Percentiles rank a stretch among this genome's conserved stretches.
Conservation (phyloP, 1,140 invertebrate genomes). For the Galleria mellonella region DNA sequence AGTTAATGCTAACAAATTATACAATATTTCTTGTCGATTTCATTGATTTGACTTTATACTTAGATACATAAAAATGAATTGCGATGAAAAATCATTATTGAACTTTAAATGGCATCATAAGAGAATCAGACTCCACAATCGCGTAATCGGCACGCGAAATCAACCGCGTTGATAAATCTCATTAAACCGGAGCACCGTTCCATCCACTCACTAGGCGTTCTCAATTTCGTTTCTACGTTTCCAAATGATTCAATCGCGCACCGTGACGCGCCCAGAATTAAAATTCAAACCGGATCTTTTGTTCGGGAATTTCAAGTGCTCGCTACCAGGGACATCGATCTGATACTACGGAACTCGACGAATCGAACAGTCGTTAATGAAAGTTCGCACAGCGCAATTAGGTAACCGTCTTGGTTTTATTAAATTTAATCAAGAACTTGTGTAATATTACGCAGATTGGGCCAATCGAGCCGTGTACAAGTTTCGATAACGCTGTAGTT, state of each 20-base stretch:
- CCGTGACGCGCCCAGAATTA: slow-evolving; percentile 39
- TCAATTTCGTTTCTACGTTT: slow-evolving; percentile 38
- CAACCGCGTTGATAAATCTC: slow-evolving; percentile 48
- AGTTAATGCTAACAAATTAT: too few relatives aligned
- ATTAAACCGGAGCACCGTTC: slow-evolving; percentile 36
- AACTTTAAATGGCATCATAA: slow-evolving; percentile 28
- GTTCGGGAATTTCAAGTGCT: slow-evolving; percentile 30
- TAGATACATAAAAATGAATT: too few relatives aligned
- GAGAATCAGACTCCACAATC: slow-evolving; percentile 36
- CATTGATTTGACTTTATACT: too few relatives aligned
- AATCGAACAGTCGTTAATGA: slow-evolving; percentile 71
- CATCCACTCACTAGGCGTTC: slow-evolving; percentile 24
- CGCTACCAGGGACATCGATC: slow-evolving; percentile 40
- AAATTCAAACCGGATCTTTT: slow-evolving; percentile 46
- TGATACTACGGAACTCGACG: slow-evolving; percentile 30
- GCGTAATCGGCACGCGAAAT: slow-evolving; percentile 29
- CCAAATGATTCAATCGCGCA: slow-evolving; percentile 47
- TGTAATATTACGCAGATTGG: slow-evolving; percentile 73
- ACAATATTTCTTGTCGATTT: too few relatives aligned
- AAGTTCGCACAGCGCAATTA: slow-evolving; percentile 66
- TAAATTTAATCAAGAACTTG: slow-evolving; percentile 75
- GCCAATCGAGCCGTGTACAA: slow-evolving; percentile 67
- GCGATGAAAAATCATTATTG: slow-evolving; percentile 1
- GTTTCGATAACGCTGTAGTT: slow-evolving; percentile 70
- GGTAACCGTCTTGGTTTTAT: slow-evolving; percentile 71